These are phyloP conservation scores for Plebejus melissa DNA, from an alignment of 2,888 invertebrate species.

Conservation along the genomic window DNA sequence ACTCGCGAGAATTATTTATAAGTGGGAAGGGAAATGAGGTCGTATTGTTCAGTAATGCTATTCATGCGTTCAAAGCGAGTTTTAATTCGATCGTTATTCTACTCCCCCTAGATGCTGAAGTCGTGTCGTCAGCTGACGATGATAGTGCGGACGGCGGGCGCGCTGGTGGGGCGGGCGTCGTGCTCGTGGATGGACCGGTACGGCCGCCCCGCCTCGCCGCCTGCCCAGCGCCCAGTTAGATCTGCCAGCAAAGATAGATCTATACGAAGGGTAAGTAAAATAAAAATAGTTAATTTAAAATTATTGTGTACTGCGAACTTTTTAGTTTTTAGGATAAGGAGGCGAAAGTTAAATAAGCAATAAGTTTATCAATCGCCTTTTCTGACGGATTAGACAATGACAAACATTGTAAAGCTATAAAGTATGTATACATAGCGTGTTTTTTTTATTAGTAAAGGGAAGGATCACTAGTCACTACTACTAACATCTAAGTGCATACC, in stretches of 20 bases:
- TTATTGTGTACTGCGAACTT: background rate
- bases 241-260: conserved; percentile 82
- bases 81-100: conserved; percentile 30
- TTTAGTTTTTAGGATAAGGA: too few relatives aligned
- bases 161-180: conserved; percentile 87
- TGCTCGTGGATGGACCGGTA: conserved; percentile 97
- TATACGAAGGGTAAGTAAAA: conserved; percentile 79
- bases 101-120: conserved; percentile 86
- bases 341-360: too few relatives aligned
- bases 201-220: conserved; percentile 93
- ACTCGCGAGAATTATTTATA: background rate
- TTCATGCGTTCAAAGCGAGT: background rate
- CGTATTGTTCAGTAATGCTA: background rate
- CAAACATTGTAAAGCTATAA: too few relatives aligned
- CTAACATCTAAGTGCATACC: too few relatives aligned
- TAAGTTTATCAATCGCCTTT: too few relatives aligned
- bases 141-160: conserved; percentile 91
- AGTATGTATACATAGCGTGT: too few relatives aligned
- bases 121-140: conserved; percentile 92
- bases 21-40: background rate
- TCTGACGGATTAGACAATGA: too few relatives aligned
- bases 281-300: background rate
- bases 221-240: conserved; percentile 61
- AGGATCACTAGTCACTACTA: too few relatives aligned
- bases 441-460: too few relatives aligned